A percentile compares a stretch with the other conserved stretches of the same genome.
Conservation (phyloP, 2,113 vertebrate genomes). For the Hypomesus transpacificus region DNA sequence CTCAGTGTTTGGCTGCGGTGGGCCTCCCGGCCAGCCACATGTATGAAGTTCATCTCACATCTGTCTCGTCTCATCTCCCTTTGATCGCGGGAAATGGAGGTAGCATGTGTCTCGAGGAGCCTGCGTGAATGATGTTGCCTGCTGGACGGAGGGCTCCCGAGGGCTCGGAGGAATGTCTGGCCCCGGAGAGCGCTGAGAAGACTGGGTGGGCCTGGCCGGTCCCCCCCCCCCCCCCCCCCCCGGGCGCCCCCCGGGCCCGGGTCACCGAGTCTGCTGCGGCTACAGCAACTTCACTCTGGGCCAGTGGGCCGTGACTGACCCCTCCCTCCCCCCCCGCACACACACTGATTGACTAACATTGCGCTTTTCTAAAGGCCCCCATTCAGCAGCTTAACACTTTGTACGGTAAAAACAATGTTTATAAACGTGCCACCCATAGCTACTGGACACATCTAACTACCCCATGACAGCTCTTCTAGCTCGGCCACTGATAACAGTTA, state of each 20-base stretch:
- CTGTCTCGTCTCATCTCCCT: constrained; percentile 49
- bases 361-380: too few relatives aligned
- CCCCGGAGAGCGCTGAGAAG: constrained; percentile 52
- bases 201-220: constrained; percentile 63
- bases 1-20: constrained; percentile 29
- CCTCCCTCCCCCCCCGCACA: too few relatives aligned
- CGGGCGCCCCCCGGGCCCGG: constrained; percentile 20
- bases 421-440: too few relatives aligned
- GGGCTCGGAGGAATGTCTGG: constrained; percentile 64
- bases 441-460: too few relatives aligned
- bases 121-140: constrained; percentile 58
- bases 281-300: too few relatives aligned
- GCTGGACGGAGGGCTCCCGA: constrained; percentile 48
- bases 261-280: too few relatives aligned
- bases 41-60: constrained; percentile 48
- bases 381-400: too few relatives aligned
- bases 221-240: constrained; percentile 50
- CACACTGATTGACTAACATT: too few relatives aligned
- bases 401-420: too few relatives aligned
- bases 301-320: too few relatives aligned
- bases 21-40: constrained; percentile 49
- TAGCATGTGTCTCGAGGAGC: constrained; percentile 58
- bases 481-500: too few relatives aligned
- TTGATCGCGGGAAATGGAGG: constrained; percentile 57
- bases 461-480: too few relatives aligned